phyloP scores from a whole-genome alignment of 1,140 invertebrate species.

The Drosophila punjabiensis region DNA sequence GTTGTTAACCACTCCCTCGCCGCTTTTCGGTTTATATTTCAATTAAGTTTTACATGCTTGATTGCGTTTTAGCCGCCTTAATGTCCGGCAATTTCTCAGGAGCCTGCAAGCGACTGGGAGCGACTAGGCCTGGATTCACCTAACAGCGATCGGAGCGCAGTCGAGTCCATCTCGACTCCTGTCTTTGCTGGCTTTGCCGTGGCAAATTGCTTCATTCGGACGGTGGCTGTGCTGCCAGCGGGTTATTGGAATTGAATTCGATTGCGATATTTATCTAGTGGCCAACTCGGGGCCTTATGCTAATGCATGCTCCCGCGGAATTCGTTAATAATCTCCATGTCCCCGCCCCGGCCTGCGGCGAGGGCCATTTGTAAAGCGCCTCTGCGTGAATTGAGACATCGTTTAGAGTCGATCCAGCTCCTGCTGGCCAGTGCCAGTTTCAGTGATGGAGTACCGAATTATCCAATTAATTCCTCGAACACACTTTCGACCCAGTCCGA shows the following conservation, averaged over 20 bases:
- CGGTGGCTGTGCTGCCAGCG: conserved; percentile 46
- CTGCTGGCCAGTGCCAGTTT: not conserved
- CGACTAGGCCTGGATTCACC: conserved; percentile 58
- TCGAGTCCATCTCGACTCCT: conserved; percentile 24
- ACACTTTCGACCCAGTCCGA: not conserved
- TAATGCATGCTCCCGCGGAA: conserved; percentile 63
- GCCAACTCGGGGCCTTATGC: conserved; percentile 29
- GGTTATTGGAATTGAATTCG: conserved; percentile 74
- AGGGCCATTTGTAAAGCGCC: conserved; percentile 53
- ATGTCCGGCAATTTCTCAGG: conserved; percentile 77
- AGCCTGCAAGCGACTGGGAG: conserved; percentile 16
- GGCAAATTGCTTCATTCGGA: conserved; percentile 76
- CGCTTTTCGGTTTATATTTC: conserved; percentile 79
- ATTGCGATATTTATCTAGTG: conserved; percentile 76
- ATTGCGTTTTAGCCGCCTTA: conserved; percentile 78
- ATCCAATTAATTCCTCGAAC: conserved; percentile 1
- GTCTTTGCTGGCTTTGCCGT: conserved; percentile 13
- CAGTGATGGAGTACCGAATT: conserved; percentile 13
- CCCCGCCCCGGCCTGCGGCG: conserved; percentile 15
- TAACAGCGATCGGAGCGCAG: conserved; percentile 4
- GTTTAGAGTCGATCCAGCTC: not conserved
- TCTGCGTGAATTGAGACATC: conserved; percentile 50
- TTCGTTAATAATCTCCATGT: conserved; percentile 66
- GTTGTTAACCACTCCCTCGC: conserved; percentile 74
- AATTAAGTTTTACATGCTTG: conserved; percentile 83